Evolutionary conservation across 2,797 vertebrate genomes (phyloP).

Genomic region (Balearica regulorum): DNA sequence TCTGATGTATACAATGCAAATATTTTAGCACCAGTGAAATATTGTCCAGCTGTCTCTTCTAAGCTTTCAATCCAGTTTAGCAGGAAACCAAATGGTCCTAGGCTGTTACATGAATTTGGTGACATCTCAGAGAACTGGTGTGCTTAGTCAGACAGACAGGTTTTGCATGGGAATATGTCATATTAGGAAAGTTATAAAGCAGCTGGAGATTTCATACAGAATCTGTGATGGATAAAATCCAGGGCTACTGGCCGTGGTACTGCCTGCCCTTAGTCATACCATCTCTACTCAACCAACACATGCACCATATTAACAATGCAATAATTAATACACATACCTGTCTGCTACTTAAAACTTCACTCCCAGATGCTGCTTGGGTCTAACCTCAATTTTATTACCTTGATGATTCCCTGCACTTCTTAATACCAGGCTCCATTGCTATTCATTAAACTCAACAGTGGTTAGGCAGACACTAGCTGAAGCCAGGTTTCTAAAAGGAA

Average conservation of each 20-base stretch:
- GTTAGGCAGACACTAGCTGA: neutral
- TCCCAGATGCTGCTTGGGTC: slow-evolving; percentile 70
- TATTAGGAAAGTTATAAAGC: slow-evolving; percentile 72
- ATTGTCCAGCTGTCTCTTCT: slow-evolving; percentile 5
- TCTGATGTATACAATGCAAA: slow-evolving; percentile 3
- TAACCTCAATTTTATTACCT: slow-evolving; percentile 71
- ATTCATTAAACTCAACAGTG: slow-evolving; percentile 46
- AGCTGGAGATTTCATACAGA: slow-evolving; percentile 77
- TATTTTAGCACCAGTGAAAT: slow-evolving; percentile 49
- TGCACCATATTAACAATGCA: slow-evolving; percentile 76
- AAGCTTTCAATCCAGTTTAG: neutral
- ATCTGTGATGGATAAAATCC: slow-evolving; percentile 89
- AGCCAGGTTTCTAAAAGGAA: slow-evolving; percentile 11
- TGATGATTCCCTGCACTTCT: slow-evolving; percentile 67
- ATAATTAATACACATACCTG: slow-evolving; percentile 90
- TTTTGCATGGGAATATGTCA: slow-evolving; percentile 63
- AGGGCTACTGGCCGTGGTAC: slow-evolving; percentile 81
- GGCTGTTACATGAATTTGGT: slow-evolving; percentile 31
- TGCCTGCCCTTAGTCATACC: slow-evolving; percentile 72
- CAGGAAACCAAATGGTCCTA: slow-evolving; percentile 17
- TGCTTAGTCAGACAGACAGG: slow-evolving; percentile 10
- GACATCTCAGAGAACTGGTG: slow-evolving; percentile 25
- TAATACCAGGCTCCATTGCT: slow-evolving; percentile 37
- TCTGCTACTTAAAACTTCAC: slow-evolving; percentile 81
- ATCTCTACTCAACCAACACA: slow-evolving; percentile 70